Evolutionary conservation across 2,797 vertebrate genomes (phyloP), one percentile per base, ranked within the genome.

Genomic region (Threskiornis aethiopicus): DNA sequence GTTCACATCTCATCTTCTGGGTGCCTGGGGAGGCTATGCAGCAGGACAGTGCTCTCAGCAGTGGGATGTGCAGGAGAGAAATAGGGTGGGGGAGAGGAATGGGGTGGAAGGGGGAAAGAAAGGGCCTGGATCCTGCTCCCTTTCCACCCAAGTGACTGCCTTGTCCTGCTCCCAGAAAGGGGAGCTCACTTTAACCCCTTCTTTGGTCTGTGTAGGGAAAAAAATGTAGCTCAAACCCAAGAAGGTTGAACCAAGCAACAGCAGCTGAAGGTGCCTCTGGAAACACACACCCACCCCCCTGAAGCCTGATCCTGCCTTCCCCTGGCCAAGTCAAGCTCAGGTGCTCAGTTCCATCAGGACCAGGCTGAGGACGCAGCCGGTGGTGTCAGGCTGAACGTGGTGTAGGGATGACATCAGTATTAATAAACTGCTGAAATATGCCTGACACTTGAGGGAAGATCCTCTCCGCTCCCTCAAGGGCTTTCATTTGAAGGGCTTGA

Each of bases 291-390:
- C 16, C n/a, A 28, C 49, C 6, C 25, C 49, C 41, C 70, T 14
- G 70, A 62, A 46, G 19, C 10, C 39, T 72, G 64, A 85, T 62
- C 54, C 72, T 51, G 37, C 26, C 14, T 87, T 20, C 9, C 16
- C 42, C 10, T 18, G 33, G 22, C 37, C 37, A 54, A 61, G 35
- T 10, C 8, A 21, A 84, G 25, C 29, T 55, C 39, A 41, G 35
- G 4, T 28, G 22, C 64, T 85, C 49, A 69, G 16, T 35, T 78
- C 28, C 5, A 1, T 5, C 33, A 49, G 58, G 9, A 54, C 22
- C 9, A 24, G 55, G 10, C 6, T 79, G 71, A 37, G n/a, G 49
- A 29, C 0, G 0, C 1, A 20, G 51, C 5, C 0, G 0, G 28
- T 69, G 47, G n/a, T 72, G 10, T 0, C 1, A 65, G 39, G 70